Evolutionary conservation across 2,113 vertebrate genomes (phyloP), one percentile per base, ranked within the genome.

Genomic region (Corythaeola cristata): DNA sequence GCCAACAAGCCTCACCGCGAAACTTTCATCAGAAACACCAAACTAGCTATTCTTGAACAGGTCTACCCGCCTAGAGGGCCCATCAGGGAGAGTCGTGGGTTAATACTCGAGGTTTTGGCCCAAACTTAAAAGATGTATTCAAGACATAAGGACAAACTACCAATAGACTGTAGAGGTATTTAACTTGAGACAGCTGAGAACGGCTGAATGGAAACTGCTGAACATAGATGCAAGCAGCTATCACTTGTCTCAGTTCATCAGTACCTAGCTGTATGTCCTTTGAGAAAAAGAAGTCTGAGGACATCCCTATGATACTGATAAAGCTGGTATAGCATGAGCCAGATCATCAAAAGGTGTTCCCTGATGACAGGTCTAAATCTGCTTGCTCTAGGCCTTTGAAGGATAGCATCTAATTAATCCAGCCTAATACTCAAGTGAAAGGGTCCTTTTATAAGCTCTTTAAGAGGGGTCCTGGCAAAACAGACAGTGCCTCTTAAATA

Each of bases 321-420:
- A 89, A 75, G 78, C 33, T 72, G 37, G 27, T 45, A 47, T 63
- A 77, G 52, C 18, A 11, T 15, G 24, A 85, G 14, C 18, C 39
- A 62, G 64, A 85, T 39, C 81, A 83, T 22, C 73, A 88, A 45
- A 93, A 94, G 45, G 74, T 83, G 80, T 62, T 95, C 73, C 35
- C 33, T 88, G 53, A 66, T 2, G 17, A 84, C 24, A 85, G 58
- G 52, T 89, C 76, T 72, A 78, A 94, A 59, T 64, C 62, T 90
- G 41, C 60, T 93, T 90, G 69, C 66, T 95, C 59, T 69, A 81
- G 60, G 53, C 56, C 62, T 94, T 96, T 83, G 60, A 92, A 67
- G 69, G 59, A 90, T 60, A 83, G n/a, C 49, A 37, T 73, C 59
- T 95, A 95, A 96, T 95, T 96, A 97, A 96, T 82, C 49, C 75